Base-by-base conservation (phyloP, 1,140 invertebrate species). In the Protaetia brevitarsis region DNA sequence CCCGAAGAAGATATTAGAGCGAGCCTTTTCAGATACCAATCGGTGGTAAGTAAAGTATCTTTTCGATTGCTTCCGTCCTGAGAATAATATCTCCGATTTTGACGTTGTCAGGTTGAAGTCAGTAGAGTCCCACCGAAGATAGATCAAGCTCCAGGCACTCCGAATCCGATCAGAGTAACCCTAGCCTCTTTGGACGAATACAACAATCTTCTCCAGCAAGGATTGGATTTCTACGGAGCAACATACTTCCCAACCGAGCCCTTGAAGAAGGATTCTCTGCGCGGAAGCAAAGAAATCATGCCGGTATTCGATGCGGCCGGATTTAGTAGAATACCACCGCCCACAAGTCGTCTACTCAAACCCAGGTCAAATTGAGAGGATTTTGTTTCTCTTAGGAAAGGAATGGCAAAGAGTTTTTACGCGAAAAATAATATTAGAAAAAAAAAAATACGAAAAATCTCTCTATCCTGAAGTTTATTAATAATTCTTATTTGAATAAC, bases 161-260 rank as follows among this genome's bases (percentile, higher is more conserved):
- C 82, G n/a, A 77, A 82, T 26, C 84, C 87, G 2, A 85, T 93
- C 59, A 84, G 90, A 65, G 83, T 92, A 51, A 92, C 90, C 7
- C 81, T 93, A 62, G 91, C 90, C 21, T 91, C 86, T 51, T 84
- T 92, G 56, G 90, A 92, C 66, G 91, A 93, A 78, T 90, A 87
- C 71, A 91, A 91, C 74, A 86, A 86, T 72, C 80, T 93, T 30
- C 80, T 93, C 45, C 90, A 91, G 77, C 90, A 90, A 72, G 91
- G 91, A 10, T 81, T 93, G 45, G 90, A 93, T 79, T 93, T 93
- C 82, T 93, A 91, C 73, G 90, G 90, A 26, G 90, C 90, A 37
- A 93, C 91, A 2, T 92, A 88, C 81, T 93, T 93, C 80, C 90
- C 90, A 27, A 91, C 90, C 4, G 91, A 92, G 73, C 82, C 90